These are phyloP conservation scores for Phrynocephalus versicolor DNA, from an alignment of 2,113 vertebrate genomes.

Conservation along the genomic window DNA sequence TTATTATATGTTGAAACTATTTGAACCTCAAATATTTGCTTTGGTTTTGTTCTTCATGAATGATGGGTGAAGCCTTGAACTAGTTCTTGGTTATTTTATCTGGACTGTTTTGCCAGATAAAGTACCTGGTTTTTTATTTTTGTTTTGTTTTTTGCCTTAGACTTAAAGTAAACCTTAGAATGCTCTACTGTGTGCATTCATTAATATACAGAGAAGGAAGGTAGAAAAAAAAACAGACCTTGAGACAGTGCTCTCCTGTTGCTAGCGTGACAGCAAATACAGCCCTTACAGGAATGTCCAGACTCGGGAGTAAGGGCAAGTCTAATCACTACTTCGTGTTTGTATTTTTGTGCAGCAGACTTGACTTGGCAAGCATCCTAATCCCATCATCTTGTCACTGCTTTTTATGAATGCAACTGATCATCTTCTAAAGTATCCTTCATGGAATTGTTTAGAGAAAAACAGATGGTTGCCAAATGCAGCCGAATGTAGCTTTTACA, in stretches of 20 bases:
- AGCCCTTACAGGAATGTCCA: neutral
- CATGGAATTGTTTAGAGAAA: neutral
- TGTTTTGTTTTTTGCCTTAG: neutral
- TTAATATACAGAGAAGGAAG: neutral
- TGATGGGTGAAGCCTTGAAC: neutral
- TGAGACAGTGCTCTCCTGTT: slow-evolving; percentile 2
- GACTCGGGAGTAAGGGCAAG: neutral
- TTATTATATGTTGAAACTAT: neutral
- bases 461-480: slow-evolving; percentile 6
- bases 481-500: neutral
- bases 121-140: too few relatives aligned
- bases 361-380: neutral
- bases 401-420: neutral
- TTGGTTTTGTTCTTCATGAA: neutral
- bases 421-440: neutral
- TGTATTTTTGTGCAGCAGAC: neutral
- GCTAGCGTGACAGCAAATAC: neutral
- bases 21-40: slow-evolving; percentile 12
- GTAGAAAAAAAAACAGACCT: neutral
- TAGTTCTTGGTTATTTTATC: neutral
- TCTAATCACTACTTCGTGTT: neutral
- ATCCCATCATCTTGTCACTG: neutral
- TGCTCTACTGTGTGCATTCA: neutral
- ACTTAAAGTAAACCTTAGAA: neutral
- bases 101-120: neutral